phyloP scores from a whole-genome alignment of 2,888 invertebrate genomes.

The Sphaerophoria rueppellii region DNA sequence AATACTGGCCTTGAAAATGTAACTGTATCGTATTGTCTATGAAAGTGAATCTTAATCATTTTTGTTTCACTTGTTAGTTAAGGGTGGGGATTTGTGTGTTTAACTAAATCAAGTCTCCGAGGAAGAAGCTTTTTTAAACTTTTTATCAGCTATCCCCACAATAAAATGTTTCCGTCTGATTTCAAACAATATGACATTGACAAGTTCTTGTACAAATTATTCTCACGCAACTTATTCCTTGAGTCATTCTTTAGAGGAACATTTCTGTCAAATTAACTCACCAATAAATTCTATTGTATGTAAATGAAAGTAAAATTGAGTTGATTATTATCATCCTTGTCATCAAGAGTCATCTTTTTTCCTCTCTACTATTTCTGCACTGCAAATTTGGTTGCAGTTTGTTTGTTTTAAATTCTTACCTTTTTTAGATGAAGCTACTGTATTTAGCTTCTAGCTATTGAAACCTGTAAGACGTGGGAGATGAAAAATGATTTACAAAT shows the following conservation, averaged over 20 bases:
- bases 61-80: too few species aligned
- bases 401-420: neutral
- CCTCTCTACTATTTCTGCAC: constrained; percentile 11
- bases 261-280: constrained; percentile 7
- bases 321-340: neutral
- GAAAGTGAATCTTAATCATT: too few species aligned
- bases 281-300: constrained; percentile 21
- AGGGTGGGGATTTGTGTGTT: too few species aligned
- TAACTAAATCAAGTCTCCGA: too few species aligned
- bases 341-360: constrained; percentile 25
- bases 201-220: too few species aligned
- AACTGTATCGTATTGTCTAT: too few species aligned
- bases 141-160: too few species aligned
- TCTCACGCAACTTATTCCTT: neutral
- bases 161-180: too few species aligned
- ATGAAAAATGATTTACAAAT: constrained; percentile 45
- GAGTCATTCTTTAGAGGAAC: neutral
- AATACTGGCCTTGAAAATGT: too few species aligned
- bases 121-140: too few species aligned
- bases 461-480: neutral
- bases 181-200: too few species aligned
- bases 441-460: neutral
- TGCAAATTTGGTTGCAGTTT: neutral
- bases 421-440: neutral
- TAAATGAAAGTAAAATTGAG: constrained; percentile 28